Evolutionary conservation across 2,113 vertebrate genomes (phyloP).

Genomic region (Thermophis baileyi): DNA sequence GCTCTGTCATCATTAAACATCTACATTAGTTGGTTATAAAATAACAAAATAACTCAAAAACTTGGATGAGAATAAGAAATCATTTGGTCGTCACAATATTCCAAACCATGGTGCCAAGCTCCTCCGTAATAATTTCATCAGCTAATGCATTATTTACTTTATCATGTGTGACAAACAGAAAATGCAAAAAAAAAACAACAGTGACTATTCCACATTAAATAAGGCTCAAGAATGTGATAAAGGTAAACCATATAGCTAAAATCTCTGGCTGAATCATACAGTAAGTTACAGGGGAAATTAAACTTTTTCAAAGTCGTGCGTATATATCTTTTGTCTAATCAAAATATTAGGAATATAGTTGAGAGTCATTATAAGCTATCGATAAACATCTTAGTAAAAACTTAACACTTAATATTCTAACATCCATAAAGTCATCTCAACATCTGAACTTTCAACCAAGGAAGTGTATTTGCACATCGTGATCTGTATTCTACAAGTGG

Average conservation of each 20-base stretch:
- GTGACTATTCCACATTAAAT: neutral
- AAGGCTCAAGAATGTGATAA: too few relatives aligned
- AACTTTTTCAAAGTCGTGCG: neutral
- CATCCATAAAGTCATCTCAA: neutral
- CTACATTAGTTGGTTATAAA: neutral
- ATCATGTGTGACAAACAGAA: neutral
- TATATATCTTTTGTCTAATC: neutral
- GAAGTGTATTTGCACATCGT: neutral
- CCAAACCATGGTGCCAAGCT: neutral
- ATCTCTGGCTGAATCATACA: neutral
- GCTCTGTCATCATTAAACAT: neutral
- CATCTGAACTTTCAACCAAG: neutral
- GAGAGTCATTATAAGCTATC: neutral
- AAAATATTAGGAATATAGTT: neutral
- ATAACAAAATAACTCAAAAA: neutral
- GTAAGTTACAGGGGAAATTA: neutral
- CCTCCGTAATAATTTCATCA: neutral
- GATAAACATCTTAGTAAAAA: neutral
- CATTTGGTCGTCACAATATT: neutral
- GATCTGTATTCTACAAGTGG: neutral
- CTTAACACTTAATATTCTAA: neutral
- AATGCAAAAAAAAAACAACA: neutral
- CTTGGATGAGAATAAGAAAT: neutral
- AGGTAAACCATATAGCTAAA: neutral
- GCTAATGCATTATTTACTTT: neutral